Evolutionary conservation across 2,888 invertebrate species (phyloP), one percentile per base, ranked within the genome.

Genomic region (Oscheius sp.): DNA sequence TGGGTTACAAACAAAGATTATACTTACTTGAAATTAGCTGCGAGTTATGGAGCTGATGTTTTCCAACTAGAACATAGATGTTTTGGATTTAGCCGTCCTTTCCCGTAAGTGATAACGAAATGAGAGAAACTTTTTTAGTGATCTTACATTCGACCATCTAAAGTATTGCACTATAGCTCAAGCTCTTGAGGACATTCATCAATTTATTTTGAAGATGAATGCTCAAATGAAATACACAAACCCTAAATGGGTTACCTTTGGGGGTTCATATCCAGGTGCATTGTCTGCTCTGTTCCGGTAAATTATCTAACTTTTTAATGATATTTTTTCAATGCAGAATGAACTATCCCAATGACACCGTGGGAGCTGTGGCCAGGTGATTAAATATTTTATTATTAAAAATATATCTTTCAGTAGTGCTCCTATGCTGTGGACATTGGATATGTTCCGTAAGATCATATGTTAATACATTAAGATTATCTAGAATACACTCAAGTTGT

Each of bases 241-340:
- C 77, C 84, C 87, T 0, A 93, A 92, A 87, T 95, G 94, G 94
- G 91, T 96, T 72, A 92, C 91, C 0, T 95, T 96, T 86, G 96
- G 96, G n/a, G 96, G 96, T 2, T 95, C 94, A 0, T 96, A 96
- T 87, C 92, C 95, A 1, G 95, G 81, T 33, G 68, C 80, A 4
- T 59, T 81, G n/a, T 74, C 75, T 0, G 80, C 80, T 17, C 61
- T 77, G 41, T 78, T 80, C 77, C 73, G 81, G 20, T n/a, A n/a
- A n/a, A n/a, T n/a, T n/a, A n/a, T n/a, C n/a, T n/a, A n/a, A n/a
- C n/a, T n/a, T n/a, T n/a, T n/a, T n/a, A n/a, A n/a, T n/a, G n/a
- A n/a, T n/a, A n/a, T n/a, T n/a, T n/a, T n/a, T n/a, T n/a, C n/a
- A n/a, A n/a, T 36, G 8, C 36, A n/a, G 54, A 2, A 68, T 73